Percentiles rank a stretch among this genome's conserved stretches.
These are phyloP conservation scores for Desmophyllum pertusum DNA, from an alignment of 92 coral and sea anemone species.

Conservation along the genomic window DNA sequence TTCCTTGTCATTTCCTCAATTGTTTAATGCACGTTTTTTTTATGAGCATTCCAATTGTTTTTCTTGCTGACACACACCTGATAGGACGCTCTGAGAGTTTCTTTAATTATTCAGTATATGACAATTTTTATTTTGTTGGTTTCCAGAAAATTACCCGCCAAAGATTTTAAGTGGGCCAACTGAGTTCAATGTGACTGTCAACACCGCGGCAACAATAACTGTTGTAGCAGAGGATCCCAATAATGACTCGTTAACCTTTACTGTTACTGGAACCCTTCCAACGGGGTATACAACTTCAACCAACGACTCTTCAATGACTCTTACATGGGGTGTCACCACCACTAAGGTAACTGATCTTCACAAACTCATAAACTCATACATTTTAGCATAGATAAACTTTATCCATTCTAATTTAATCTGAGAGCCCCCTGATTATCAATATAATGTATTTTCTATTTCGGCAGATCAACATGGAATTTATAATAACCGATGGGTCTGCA, in stretches of 20 bases:
- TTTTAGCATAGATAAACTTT: too few species aligned
- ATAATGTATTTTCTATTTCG: not conserved
- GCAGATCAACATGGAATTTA: constrained; percentile 65
- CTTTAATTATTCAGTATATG: not conserved
- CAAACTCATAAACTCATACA: too few species aligned
- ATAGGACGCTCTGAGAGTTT: too few species aligned
- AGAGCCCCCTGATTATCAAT: too few species aligned
- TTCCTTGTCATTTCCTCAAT: too few species aligned
- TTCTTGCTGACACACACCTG: too few species aligned
- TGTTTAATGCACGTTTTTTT: too few species aligned
- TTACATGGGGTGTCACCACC: constrained; percentile 48
- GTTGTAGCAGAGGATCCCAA: constrained; percentile 66
- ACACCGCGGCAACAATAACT: constrained; percentile 31
- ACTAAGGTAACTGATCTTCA: constrained; percentile 31
- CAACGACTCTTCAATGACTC: constrained; percentile 3
- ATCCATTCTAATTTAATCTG: not conserved
- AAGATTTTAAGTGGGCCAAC: constrained; percentile 41
- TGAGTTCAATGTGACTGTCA: constrained; percentile 47
- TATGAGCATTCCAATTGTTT: too few species aligned
- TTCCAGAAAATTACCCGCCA: constrained; percentile 63
- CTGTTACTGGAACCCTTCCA: constrained; percentile 52
- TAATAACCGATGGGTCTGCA: constrained; percentile 62
- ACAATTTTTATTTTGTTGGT: not conserved
- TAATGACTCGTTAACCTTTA: constrained; percentile 53
- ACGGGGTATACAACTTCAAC: constrained; percentile 16